Conservation (phyloP, 2,113 vertebrate genomes). For the Ochotona curzoniae region DNA sequence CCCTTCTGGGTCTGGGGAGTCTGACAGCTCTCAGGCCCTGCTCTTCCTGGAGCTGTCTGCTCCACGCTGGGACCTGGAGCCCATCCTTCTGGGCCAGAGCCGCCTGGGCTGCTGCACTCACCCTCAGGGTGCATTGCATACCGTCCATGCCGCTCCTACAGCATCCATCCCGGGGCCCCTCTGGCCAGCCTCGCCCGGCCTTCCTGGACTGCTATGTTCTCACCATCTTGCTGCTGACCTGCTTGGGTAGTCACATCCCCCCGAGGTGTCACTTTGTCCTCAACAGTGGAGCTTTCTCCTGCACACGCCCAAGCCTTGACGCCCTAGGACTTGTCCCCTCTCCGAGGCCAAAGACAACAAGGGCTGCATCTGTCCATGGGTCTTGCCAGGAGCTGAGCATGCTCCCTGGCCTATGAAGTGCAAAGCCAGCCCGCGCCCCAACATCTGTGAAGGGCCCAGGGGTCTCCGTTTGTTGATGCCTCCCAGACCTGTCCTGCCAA, state of each 20-base stretch:
- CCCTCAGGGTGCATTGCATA: not conserved
- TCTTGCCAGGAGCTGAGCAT: not conserved
- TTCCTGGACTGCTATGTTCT: too few relatives aligned
- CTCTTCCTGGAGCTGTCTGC: not conserved
- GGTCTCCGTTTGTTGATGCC: too few relatives aligned
- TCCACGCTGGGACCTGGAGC: not conserved
- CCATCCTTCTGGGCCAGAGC: too few relatives aligned
- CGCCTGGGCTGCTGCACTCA: fast-evolving
- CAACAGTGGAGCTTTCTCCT: too few relatives aligned
- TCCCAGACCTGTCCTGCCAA: not conserved
- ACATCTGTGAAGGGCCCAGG: too few relatives aligned
- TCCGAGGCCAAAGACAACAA: not conserved
- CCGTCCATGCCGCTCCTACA: not conserved
- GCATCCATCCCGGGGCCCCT: not conserved
- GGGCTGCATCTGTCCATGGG: not conserved
- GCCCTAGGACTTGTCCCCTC: not conserved
- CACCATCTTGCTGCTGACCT: too few relatives aligned
- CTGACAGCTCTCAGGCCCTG: not conserved
- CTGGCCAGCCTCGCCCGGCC: too few relatives aligned
- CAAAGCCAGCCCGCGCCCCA: not conserved
- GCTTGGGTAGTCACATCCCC: too few relatives aligned
- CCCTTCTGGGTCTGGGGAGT: not conserved
- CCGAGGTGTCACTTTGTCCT: not conserved
- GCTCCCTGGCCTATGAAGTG: not conserved
- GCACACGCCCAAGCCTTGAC: not conserved